A percentile compares a stretch with the other conserved stretches of the same genome.
phyloP scores from a whole-genome alignment of 2,797 vertebrate genomes.

The Sebastes aleutianus region DNA sequence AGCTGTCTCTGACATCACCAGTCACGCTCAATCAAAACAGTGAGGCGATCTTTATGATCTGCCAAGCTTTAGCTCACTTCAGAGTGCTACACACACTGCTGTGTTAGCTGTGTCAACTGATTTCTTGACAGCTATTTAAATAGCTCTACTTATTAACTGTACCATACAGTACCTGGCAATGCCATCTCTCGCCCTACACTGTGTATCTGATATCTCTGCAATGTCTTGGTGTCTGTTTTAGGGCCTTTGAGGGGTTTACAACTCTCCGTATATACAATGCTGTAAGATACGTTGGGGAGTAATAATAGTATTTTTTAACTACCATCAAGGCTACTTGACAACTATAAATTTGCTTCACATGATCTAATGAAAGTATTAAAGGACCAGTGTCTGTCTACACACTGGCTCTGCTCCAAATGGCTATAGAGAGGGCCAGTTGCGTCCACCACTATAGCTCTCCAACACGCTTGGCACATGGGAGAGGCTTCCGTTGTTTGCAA shows the following conservation, averaged over 20 bases:
- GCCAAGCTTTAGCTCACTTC: background rate
- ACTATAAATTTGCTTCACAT: background rate
- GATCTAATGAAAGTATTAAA: background rate
- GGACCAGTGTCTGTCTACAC: too few species aligned
- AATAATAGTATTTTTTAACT: background rate
- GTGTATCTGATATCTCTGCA: background rate
- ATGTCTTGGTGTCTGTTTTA: background rate
- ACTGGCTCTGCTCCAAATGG: too few species aligned
- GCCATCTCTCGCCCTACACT: background rate
- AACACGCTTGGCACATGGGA: too few species aligned
- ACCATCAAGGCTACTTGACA: background rate
- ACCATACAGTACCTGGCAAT: background rate
- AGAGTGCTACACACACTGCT: background rate
- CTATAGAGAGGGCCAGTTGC: too few species aligned
- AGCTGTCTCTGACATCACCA: background rate
- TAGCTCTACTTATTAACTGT: background rate
- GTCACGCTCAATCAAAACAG: background rate
- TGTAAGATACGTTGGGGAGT: background rate
- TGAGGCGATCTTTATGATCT: background rate
- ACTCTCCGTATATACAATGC: background rate
- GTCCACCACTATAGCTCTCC: too few species aligned
- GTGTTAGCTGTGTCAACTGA: background rate
- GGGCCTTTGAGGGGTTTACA: background rate
- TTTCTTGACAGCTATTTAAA: conserved; percentile 1
- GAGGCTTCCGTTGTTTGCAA: too few species aligned